Base-by-base conservation (phyloP, 2,888 invertebrate species). In the Trissolcus brochymenae region DNA sequence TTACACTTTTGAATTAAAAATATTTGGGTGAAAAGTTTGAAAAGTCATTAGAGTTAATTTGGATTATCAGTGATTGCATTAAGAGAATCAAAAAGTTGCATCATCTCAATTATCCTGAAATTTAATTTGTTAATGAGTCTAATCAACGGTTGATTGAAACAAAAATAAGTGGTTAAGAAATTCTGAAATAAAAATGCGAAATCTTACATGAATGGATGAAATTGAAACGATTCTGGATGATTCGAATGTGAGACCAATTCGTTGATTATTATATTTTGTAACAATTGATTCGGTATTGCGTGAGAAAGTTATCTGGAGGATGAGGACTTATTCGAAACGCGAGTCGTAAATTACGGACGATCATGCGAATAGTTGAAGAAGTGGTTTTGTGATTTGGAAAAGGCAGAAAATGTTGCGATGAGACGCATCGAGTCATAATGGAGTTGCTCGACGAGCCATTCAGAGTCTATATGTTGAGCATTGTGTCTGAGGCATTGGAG, bases 361-460 rank as follows among this genome's bases (percentile, higher is more conserved):
- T 59, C 68, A 54, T 64, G 65, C 53, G 66, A 51, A 29, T 29
- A 53, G 62, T 55, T 70, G 79, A 65, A 55, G 68, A 76, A 75
- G 75, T 68, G 79, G 81, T 80, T 82, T 82, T 81, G 82, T 83
- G 80, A 82, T 80, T 82, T 79, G 74, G 76, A 80, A 82, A 83
- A 84, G 80, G 82, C 81, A 81, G 82, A 83, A 84, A 83, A 83
- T 82, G 78, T 80, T 75, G 77, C 73, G 29, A 29, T 7, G 67
- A 78, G 78, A 76, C 79, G 82, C 75, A 80, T 80, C 29, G 68
- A 61, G 54, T 80, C 78, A 83, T 81, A 82, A 82, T 82, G 80
- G 78, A 64, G 59, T 51, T 51, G 46, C 13, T 16, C 55, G 41
- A 53, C 35, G 55, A 29, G 68, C 53, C 70, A 72, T 71, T 71